Evolutionary conservation across 1,140 invertebrate species (phyloP).

Genomic region (Drosophila albomicans): DNA sequence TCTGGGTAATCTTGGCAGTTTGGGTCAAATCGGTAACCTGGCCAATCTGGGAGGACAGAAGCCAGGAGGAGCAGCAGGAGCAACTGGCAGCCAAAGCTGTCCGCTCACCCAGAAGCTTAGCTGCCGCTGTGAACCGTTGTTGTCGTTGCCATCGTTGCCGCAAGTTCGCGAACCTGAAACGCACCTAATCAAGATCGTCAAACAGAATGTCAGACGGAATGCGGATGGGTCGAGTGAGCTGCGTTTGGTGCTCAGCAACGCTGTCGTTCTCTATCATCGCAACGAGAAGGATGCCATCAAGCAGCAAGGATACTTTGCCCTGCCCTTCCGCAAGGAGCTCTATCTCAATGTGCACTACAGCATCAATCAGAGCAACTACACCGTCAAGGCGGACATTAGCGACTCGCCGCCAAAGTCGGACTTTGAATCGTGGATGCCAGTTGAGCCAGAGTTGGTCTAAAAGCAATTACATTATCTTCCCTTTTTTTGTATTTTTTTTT

Average conservation of each 20-base stretch:
- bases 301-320: constrained; percentile 60
- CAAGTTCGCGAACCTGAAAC: constrained; percentile 26
- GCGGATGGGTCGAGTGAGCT: constrained; percentile 67
- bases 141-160: constrained; percentile 48
- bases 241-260: constrained; percentile 62
- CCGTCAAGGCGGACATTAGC: constrained; percentile 65
- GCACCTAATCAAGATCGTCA: constrained; percentile 56
- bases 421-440: constrained; percentile 26
- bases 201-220: constrained; percentile 60
- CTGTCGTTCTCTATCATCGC: constrained; percentile 65
- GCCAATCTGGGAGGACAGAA: constrained; percentile 12
- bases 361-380: constrained; percentile 72
- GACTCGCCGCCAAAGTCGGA: constrained; percentile 42
- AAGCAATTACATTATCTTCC: neutral
- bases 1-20: constrained; percentile 10
- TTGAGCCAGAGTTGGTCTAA: neutral
- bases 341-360: constrained; percentile 70
- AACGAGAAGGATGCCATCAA: constrained; percentile 27
- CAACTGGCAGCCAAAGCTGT: constrained; percentile 33
- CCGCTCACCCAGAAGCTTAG: constrained; percentile 62
- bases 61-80: neutral
- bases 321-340: constrained; percentile 51
- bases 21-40: constrained; percentile 25
- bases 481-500: constrained; percentile 10
- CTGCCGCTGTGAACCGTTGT: constrained; percentile 71